Conservation (phyloP, 1,140 invertebrate genomes). For the Nasonia vitripennis region DNA sequence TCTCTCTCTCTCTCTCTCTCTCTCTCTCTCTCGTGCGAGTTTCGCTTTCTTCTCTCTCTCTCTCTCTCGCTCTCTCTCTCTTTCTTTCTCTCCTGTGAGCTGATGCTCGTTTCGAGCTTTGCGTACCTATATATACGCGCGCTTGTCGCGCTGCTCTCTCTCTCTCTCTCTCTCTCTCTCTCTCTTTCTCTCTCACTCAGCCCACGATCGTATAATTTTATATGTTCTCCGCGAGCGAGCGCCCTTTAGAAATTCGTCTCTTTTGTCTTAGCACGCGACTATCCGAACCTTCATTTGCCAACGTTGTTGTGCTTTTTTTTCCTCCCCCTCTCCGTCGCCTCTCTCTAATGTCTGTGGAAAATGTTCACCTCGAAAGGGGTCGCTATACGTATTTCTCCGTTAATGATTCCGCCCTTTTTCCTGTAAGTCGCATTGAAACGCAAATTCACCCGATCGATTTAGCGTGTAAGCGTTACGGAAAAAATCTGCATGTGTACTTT, state of each 20-base stretch:
- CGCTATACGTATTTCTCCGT: not conserved
- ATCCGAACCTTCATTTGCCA: not conserved
- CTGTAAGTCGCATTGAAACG: not conserved
- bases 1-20: constrained; percentile 37
- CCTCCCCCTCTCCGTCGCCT: not conserved
- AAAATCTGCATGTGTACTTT: no score
- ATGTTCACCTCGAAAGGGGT: not conserved
- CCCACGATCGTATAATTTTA: constrained; percentile 59
- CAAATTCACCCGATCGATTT: not conserved
- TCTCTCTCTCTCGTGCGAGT: constrained; percentile 48
- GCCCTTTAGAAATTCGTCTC: constrained; percentile 68
- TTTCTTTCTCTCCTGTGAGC: constrained; percentile 25
- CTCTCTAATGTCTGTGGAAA: not conserved
- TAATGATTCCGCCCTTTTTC: not conserved
- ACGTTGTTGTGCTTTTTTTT: constrained; percentile 8
- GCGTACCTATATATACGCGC: constrained; percentile 14
- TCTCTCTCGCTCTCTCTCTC: constrained; percentile 30
- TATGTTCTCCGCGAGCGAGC: constrained; percentile 55
- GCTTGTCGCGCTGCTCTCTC: not conserved
- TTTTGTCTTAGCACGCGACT: constrained; percentile 53
- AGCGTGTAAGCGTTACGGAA: no score
- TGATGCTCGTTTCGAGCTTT: not conserved
- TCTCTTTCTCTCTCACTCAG: not conserved
- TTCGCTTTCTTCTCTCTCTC: constrained; percentile 1
- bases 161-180: not conserved